Evolutionary conservation across 1,140 invertebrate species (phyloP), one percentile per base, ranked within the genome.

Genomic region (Drepana arcuata): DNA sequence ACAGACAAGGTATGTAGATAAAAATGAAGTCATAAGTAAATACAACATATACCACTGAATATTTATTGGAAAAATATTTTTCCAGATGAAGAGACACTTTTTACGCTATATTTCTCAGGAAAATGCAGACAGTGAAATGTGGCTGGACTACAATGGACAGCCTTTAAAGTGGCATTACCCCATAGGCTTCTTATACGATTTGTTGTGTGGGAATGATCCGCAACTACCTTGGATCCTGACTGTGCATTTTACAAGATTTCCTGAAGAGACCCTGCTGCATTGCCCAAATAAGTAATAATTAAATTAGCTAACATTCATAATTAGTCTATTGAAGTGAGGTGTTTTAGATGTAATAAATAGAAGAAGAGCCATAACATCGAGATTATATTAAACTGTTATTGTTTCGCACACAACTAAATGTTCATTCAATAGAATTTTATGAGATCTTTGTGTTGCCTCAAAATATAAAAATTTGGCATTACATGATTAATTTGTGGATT

Each of bases 141-240:
- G 97, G 97, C 84, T 99, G 24, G 96, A 99, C 62, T 97, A 89
- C 67, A 95, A 97, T 85, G 95, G 95, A 11, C 90, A 89, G 41
- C 94, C 96, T 7, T 78, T 99, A 10, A 98, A 97, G 83, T 97
- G 96, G 92, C 96, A 99, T 73, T 95, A 96, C 85, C 97, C 98
- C 10, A 95, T 99, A 56, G 98, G 98, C 31, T 91, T 99, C 14
- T 84, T 99, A 2, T 95, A 92, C 84, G 98, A 99, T 84, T 82
- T 98, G 34, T 77, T 74, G 38, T 85, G 85, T 62, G 86, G 85
- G 2, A 88, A 88, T 47, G 90, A 92, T 34, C 87, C 90, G 15
- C 86, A 89, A 46, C 85, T 98, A 21, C 97, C 97, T 0, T 99
- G 97, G 97, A 90, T 87, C 48, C 84, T 99, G 7, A 96, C 92